These are phyloP conservation scores for Peribatodes rhomboidaria DNA, from an alignment of 2,888 invertebrate species.

Conservation along the genomic window DNA sequence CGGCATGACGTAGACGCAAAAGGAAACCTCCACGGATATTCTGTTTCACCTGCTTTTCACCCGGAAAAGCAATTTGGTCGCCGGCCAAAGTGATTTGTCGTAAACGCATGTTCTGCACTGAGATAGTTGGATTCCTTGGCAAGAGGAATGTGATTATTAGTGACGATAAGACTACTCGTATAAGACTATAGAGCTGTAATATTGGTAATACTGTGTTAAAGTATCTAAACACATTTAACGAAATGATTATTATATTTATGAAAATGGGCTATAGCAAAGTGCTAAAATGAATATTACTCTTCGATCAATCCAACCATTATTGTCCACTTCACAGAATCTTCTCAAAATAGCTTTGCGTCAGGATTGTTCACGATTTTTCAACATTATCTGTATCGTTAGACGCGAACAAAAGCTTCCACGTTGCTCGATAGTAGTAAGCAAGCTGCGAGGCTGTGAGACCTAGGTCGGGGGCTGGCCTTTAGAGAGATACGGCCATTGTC, in stretches of 20 bases:
- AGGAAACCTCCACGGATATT: constrained; percentile 33
- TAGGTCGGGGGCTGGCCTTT: constrained; percentile 66
- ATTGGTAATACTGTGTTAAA: background rate
- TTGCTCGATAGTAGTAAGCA: constrained; percentile 49
- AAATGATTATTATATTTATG: background rate
- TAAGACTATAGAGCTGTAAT: no score
- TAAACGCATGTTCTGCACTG: constrained; percentile 30
- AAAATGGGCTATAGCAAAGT: background rate
- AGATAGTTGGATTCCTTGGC: constrained; percentile 34
- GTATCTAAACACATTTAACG: background rate
- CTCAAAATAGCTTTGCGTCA: constrained; percentile 31
- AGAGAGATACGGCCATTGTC: constrained; percentile 71
- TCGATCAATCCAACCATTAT: constrained; percentile 16
- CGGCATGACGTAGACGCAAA: constrained; percentile 70
- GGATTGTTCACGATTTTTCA: constrained; percentile 39
- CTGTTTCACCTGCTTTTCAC: constrained; percentile 39
- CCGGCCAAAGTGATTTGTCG: constrained; percentile 49
- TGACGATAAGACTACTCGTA: background rate
- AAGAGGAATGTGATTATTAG: constrained; percentile 17
- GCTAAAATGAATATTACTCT: background rate
- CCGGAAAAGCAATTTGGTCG: constrained; percentile 50
- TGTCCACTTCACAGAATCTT: constrained; percentile 25
- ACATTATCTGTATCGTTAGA: constrained; percentile 48
- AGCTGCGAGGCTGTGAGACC: constrained; percentile 58
- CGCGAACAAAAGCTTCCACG: constrained; percentile 52